Conservation (phyloP, 2,113 vertebrate species). For the Lepus timidus region DNA sequence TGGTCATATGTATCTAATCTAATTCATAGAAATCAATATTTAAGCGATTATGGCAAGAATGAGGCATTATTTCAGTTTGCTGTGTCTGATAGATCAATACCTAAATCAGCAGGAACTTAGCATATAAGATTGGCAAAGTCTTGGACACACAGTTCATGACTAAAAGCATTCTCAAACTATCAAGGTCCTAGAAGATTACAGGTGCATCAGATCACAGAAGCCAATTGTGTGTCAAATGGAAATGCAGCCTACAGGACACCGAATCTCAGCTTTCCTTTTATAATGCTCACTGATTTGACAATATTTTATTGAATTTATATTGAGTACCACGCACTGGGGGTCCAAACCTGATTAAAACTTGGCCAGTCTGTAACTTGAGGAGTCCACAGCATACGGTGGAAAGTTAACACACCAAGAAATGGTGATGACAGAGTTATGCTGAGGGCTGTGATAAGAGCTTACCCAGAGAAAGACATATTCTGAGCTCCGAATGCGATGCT, state of each 20-base stretch:
- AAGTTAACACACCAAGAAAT: neutral
- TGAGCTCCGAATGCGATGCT: neutral
- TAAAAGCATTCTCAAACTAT: slow-evolving; percentile 36
- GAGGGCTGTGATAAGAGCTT: neutral
- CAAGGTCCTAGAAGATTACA: neutral
- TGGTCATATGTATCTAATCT: neutral
- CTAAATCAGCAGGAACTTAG: neutral
- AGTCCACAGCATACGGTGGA: accelerated
- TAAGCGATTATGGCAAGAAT: neutral
- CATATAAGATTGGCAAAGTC: neutral
- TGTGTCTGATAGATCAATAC: neutral
- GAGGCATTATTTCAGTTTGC: neutral
- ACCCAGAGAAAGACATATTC: neutral
- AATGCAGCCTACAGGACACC: neutral
- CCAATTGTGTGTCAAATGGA: neutral
- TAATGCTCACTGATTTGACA: neutral
- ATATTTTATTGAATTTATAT: neutral
- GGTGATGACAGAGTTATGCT: neutral
- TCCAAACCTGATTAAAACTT: neutral
- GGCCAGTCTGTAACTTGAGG: neutral
- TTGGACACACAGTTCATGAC: neutral
- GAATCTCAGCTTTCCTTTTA: neutral
- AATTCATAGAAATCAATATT: slow-evolving; percentile 4
- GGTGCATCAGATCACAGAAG: neutral
- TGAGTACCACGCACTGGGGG: neutral